Evolutionary conservation across 1,140 invertebrate species (phyloP).

Genomic region (Aphis gossypii): DNA sequence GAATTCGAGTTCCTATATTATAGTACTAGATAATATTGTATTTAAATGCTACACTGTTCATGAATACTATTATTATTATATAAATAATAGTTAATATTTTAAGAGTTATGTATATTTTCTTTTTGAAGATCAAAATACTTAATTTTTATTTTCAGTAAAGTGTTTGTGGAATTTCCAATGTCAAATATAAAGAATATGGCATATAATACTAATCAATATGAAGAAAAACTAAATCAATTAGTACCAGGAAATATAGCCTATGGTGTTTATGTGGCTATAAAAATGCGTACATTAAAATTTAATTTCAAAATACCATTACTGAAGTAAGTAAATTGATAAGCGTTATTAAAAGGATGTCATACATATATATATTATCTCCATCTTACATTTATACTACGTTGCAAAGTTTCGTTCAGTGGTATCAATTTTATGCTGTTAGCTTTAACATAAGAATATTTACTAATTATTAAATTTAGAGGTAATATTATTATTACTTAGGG

Average conservation of each 20-base stretch:
- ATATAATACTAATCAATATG: constrained; percentile 59
- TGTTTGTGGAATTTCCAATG: constrained; percentile 61
- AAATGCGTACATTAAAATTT: constrained; percentile 70
- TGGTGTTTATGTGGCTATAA: constrained; percentile 81
- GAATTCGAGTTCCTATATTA: background rate
- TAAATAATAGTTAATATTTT: background rate
- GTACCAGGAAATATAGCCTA: constrained; percentile 72
- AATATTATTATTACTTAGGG: too few relatives aligned
- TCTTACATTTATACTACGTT: too few relatives aligned
- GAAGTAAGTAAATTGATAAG: constrained; percentile 65
- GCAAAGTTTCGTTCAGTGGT: too few relatives aligned
- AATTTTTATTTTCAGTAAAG: constrained; percentile 61
- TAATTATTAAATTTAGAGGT: too few relatives aligned
- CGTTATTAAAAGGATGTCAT: background rate
- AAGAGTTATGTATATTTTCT: background rate
- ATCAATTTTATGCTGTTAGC: too few relatives aligned
- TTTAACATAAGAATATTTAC: too few relatives aligned
- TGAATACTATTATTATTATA: background rate
- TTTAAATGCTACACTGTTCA: background rate
- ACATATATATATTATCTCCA: too few relatives aligned
- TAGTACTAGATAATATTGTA: background rate
- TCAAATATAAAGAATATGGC: constrained; percentile 52
- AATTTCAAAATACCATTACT: constrained; percentile 68
- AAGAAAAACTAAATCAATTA: constrained; percentile 58
- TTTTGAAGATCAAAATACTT: background rate